Evolutionary conservation across 2,797 vertebrate species (phyloP).

Genomic region (Vipera latastei): DNA sequence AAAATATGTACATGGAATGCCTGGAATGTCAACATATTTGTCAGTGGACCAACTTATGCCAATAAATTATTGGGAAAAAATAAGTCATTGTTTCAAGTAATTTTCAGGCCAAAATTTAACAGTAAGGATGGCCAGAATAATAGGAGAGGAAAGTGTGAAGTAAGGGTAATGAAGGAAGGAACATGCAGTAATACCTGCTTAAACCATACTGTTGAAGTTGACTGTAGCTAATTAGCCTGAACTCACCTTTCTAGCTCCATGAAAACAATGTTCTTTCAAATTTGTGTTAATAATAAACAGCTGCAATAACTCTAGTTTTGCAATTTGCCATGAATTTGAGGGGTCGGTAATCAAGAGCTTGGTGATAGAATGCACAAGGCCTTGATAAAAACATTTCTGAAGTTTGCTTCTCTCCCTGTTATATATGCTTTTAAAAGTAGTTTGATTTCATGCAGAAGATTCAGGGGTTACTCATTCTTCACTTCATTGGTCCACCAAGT

Average conservation of each 20-base stretch:
- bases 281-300: conserved; percentile 22
- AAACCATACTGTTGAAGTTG: background rate
- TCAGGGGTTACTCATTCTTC: conserved; percentile 12
- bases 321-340: background rate
- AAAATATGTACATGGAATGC: background rate
- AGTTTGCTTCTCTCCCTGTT: conserved; percentile 10
- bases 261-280: conserved; percentile 1
- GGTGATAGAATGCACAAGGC: conserved; percentile 8
- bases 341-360: background rate
- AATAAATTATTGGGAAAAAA: too few species aligned
- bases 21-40: background rate
- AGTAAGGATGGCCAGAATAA: background rate
- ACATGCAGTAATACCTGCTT: background rate
- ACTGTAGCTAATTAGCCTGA: background rate
- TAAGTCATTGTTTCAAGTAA: background rate
- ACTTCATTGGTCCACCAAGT: background rate
- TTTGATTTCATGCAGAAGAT: conserved; percentile 3
- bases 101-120: background rate
- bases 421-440: conserved; percentile 8
- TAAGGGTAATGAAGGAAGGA: background rate
- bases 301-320: conserved; percentile 1
- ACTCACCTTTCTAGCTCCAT: background rate
- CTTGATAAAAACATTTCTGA: conserved; percentile 21
- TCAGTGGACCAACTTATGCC: background rate
- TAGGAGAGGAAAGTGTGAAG: background rate